Evolutionary conservation across 2,888 invertebrate genomes (phyloP), one percentile per base, ranked within the genome.

Genomic region (Dromius quadrimaculatus): DNA sequence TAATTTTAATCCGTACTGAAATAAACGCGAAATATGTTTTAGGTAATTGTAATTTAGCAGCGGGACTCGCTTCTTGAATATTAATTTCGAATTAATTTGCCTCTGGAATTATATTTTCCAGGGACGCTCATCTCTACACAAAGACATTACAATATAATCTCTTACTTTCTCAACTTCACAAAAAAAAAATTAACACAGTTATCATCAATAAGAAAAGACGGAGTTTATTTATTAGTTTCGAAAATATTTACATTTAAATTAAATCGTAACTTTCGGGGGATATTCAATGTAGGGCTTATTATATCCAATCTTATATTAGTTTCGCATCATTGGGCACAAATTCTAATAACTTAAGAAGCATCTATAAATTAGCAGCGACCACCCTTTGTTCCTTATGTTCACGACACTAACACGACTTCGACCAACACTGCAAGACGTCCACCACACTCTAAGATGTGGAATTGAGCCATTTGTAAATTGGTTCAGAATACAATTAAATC

Each of bases 401-500:
- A 63, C 20, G 11, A n/a, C n/a, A n/a, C n/a, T n/a, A n/a, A n/a
- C n/a, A n/a, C n/a, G n/a, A n/a, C n/a, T n/a, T n/a, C n/a, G n/a
- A n/a, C n/a, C 38, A 38, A 17, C 4, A 20, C 19, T 11, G 28
- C 45, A 36, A 65, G 20, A 47, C 47, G 65, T 50, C 65, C 45
- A 38, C 11, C 22, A 32, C 28, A 57, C 19, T 66, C 66, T 57
- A 57, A 57, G 66, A 57, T 36, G 23, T 28, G 13, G 63, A 45
- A 63, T 28, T 23, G 45, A 57, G 74, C 76, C 76, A 77, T 76
- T 77, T 76, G 76, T 72, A 75, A 76, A 77, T 77, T 76, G 75
- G 57, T 73, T 73, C 74, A 74, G 74, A 74, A 74, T 75, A 70
- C 78, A 79, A 80, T 80, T 79, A 79, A 80, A 79, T 80, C 78